Conservation (phyloP, 35 echinoderm and acorn worm species). For the Heliocidaris erythrogramma region DNA sequence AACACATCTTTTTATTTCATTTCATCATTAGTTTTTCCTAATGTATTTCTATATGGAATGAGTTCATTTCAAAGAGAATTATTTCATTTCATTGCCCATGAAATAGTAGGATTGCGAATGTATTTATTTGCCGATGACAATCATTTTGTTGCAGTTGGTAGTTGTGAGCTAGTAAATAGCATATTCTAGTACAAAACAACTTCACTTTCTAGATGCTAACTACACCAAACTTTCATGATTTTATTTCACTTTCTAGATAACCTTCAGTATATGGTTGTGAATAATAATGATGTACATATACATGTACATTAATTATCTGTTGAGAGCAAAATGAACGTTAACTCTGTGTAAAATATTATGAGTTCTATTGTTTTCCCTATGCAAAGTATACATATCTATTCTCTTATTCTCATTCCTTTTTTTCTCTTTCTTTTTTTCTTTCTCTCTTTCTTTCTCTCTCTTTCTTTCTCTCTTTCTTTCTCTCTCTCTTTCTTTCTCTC, state of each 20-base stretch:
- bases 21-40: not conserved
- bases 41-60: not conserved
- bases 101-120: not conserved
- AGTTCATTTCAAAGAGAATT: too few species aligned
- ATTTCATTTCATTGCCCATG: too few species aligned
- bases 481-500: not conserved
- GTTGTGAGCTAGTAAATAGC: not conserved
- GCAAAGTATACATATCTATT: not conserved
- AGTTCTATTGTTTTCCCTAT: not conserved
- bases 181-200: not conserved
- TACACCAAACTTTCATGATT: not conserved
- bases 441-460: not conserved
- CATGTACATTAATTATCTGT: not conserved
- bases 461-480: not conserved
- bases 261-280: not conserved
- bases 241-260: not conserved
- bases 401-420: too few species aligned
- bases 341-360: not conserved
- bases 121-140: not conserved
- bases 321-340: not conserved
- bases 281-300: not conserved
- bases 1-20: not conserved
- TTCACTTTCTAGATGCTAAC: not conserved
- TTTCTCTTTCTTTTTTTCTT: not conserved
- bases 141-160: not conserved